A percentile compares a stretch with the other conserved stretches of the same genome.
phyloP scores from a whole-genome alignment of 2,113 vertebrate species.

The Verasper variegatus region DNA sequence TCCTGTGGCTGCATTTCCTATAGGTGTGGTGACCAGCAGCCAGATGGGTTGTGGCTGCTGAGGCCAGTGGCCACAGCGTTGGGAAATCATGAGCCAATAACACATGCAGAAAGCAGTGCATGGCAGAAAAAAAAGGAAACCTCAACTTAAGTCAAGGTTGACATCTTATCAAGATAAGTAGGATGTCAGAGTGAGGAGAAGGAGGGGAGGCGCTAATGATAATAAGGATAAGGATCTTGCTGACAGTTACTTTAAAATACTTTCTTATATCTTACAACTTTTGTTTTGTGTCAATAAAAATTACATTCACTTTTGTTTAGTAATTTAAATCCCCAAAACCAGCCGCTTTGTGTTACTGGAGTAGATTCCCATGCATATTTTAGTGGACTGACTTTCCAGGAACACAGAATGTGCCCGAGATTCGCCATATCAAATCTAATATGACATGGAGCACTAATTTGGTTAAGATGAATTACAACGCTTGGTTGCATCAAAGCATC shows the following conservation, averaged over 20 bases:
- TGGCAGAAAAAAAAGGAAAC: background rate
- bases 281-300: constrained; percentile 3
- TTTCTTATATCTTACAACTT: constrained; percentile 7
- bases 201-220: constrained; percentile 13
- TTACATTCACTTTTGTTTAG: background rate
- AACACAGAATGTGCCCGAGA: constrained; percentile 11
- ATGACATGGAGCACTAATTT: constrained; percentile 46
- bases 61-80: constrained; percentile 46
- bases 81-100: constrained; percentile 40
- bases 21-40: constrained; percentile 66
- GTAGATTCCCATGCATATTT: background rate
- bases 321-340: background rate
- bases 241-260: constrained; percentile 1
- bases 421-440: constrained; percentile 54
- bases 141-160: constrained; percentile 10
- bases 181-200: background rate
- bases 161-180: constrained; percentile 42
- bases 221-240: constrained; percentile 44
- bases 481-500: constrained; percentile 55
- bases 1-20: constrained; percentile 59
- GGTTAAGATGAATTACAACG: constrained; percentile 58
- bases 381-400: constrained; percentile 23
- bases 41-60: constrained; percentile 61
- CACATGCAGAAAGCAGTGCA: constrained; percentile 20
- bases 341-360: background rate